phyloP scores from a whole-genome alignment of 2,113 vertebrate genomes.

The Cololabis saira region DNA sequence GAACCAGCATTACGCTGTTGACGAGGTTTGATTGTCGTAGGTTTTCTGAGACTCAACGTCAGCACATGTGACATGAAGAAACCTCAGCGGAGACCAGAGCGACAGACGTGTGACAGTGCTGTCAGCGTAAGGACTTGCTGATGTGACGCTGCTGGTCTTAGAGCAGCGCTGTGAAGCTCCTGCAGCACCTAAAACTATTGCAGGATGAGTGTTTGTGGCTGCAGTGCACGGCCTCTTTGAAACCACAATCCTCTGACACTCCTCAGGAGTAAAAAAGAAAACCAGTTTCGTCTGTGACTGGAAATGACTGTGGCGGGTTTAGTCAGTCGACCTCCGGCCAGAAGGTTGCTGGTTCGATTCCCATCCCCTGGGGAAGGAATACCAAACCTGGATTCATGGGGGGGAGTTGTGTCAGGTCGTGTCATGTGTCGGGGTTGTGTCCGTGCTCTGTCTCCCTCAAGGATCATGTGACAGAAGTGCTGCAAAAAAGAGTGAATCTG shows the following conservation, averaged over 20 bases:
- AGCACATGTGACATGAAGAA: constrained; percentile 59
- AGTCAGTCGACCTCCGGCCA: neutral
- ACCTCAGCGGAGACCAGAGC: constrained; percentile 30
- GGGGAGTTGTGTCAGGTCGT: too few relatives aligned
- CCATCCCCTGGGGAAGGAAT: too few relatives aligned
- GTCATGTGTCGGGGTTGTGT: too few relatives aligned
- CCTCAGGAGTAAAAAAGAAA: too few relatives aligned
- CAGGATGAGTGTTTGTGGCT: neutral
- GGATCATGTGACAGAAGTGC: too few relatives aligned
- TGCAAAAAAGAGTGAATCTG: too few relatives aligned
- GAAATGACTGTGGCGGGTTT: neutral
- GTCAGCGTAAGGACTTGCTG: constrained; percentile 48
- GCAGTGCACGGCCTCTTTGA: too few relatives aligned
- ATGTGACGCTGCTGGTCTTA: constrained; percentile 18
- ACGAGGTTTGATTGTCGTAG: constrained; percentile 30
- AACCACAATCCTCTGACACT: too few relatives aligned
- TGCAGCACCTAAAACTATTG: constrained; percentile 8
- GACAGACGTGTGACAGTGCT: constrained; percentile 47
- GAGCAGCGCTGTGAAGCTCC: constrained; percentile 10
- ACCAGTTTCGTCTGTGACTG: too few relatives aligned
- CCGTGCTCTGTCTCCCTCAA: too few relatives aligned
- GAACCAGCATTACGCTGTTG: constrained; percentile 36
- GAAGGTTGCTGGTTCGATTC: too few relatives aligned
- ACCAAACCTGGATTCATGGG: too few relatives aligned
- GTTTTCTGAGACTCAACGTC: constrained; percentile 39